Conservation (phyloP, 2,113 vertebrate genomes). For the Gorsachius goisagi region DNA sequence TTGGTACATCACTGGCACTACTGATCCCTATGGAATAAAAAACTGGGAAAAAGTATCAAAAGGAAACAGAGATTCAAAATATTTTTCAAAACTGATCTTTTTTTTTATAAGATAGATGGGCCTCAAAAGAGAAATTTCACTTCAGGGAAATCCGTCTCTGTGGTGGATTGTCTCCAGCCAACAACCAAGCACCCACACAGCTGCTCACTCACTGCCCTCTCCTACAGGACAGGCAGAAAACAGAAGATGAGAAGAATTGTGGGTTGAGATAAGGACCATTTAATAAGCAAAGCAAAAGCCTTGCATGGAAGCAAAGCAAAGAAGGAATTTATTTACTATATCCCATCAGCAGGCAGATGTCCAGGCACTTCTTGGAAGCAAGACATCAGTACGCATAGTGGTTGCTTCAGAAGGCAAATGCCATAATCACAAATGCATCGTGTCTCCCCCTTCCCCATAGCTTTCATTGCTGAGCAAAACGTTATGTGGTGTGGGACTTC, state of each 20-base stretch:
- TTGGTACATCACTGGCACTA: background rate
- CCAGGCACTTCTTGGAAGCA: background rate
- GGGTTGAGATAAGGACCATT: background rate
- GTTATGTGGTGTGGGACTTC: background rate
- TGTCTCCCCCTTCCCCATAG: background rate
- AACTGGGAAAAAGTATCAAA: background rate
- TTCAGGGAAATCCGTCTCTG: background rate
- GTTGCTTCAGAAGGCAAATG: background rate
- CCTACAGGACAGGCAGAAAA: background rate
- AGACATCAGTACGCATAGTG: rapidly evolving
- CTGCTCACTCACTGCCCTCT: background rate
- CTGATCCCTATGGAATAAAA: background rate
- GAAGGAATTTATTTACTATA: background rate
- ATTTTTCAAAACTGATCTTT: background rate
- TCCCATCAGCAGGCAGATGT: background rate
- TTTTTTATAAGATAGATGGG: background rate
- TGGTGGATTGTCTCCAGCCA: background rate
- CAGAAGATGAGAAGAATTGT: background rate
- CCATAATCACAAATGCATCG: rapidly evolving
- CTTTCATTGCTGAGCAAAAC: background rate
- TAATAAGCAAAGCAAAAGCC: background rate
- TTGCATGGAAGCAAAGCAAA: background rate
- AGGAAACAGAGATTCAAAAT: background rate
- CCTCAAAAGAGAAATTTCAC: constrained; percentile 14
- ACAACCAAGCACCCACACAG: background rate